Conservation (phyloP, 1,140 invertebrate species). For the Anadara kagoshimensis region DNA sequence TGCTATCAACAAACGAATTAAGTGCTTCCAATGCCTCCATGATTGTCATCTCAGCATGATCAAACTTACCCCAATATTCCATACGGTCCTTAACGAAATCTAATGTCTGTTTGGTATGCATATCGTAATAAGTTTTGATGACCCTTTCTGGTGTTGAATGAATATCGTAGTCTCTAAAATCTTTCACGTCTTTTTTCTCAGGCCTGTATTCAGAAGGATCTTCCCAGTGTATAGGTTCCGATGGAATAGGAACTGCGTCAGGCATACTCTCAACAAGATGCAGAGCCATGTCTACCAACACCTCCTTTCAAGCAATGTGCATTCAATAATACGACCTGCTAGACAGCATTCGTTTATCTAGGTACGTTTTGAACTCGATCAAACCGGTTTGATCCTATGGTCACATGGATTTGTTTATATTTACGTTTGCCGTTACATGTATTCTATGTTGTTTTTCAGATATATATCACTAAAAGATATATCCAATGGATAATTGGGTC, state of each 20-base stretch:
- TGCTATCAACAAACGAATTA: constrained; percentile 95
- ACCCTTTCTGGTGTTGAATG: constrained; percentile 55
- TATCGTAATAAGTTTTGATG: constrained; percentile 54
- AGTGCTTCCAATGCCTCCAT: constrained; percentile 90
- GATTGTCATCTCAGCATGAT: constrained; percentile 87
- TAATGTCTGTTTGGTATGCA: constrained; percentile 64
- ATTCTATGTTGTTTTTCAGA: too few relatives aligned
- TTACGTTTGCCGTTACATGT: too few relatives aligned
- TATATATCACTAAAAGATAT: too few relatives aligned
- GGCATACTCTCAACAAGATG: background rate
- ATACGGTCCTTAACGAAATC: constrained; percentile 54
- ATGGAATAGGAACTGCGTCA: constrained; percentile 1
- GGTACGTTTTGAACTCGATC: too few relatives aligned
- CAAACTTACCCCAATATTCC: constrained; percentile 87
- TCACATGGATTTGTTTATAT: too few relatives aligned
- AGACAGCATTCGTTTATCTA: too few relatives aligned
- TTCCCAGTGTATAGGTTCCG: constrained; percentile 29
- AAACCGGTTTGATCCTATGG: too few relatives aligned
- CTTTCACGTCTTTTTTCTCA: constrained; percentile 53
- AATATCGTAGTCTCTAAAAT: constrained; percentile 61
- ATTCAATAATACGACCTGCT: too few relatives aligned
- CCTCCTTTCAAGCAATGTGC: too few relatives aligned
- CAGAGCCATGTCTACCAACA: too few relatives aligned
- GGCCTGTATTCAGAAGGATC: constrained; percentile 67
- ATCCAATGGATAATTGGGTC: too few relatives aligned